Base-by-base conservation (phyloP, 2,797 vertebrate genomes). In the Rhinophrynus dorsalis region DNA sequence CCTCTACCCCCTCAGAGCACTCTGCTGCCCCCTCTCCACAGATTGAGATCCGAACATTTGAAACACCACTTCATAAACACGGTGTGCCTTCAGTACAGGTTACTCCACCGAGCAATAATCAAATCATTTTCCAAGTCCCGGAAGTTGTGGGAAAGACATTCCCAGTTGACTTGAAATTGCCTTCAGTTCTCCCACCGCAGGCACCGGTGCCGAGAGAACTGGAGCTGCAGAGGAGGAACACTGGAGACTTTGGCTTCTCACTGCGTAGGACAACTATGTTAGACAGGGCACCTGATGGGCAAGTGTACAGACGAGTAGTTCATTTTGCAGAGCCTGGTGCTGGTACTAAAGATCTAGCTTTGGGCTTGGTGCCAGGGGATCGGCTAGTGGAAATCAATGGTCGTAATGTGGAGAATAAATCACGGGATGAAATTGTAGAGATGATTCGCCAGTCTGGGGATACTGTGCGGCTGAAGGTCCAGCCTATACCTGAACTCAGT, bases 371-470 rank as follows among this genome's bases (percentile, higher is more conserved):
- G 68, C 97, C 97, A 0, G 97, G 96, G 0, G 97, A 99, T 77
- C 89, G 96, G 3, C 83, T 99, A 77, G 96, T 98, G 67, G 96
- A 98, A 81, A 98, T 98, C 74, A 99, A 99, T 0, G 92, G 94
- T 3, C 75, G 85, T 7, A 98, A 99, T 0, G 96, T 98, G 88
- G 97, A 99, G 79, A 98, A 75, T 82, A 98, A 95, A 80, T 93
- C 86, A 77, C 88, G 97, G 35, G 97, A 98, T 2, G 97, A 99
- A 86, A 99, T 99, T 0, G 97, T 99, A 80, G 97, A 99, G 87
- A 98, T 96, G 95, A 99, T 99, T 80, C 94, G 96, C 52, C 97
- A 98, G 83, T 98, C 96, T 0, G 97, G 96, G 0, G 96, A 99
- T 76, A 92, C 91, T 0, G 96, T 98, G 45, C 87, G 92, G 66